Conservation (phyloP, 2,113 vertebrate genomes). For the Coreoperca whiteheadi region DNA sequence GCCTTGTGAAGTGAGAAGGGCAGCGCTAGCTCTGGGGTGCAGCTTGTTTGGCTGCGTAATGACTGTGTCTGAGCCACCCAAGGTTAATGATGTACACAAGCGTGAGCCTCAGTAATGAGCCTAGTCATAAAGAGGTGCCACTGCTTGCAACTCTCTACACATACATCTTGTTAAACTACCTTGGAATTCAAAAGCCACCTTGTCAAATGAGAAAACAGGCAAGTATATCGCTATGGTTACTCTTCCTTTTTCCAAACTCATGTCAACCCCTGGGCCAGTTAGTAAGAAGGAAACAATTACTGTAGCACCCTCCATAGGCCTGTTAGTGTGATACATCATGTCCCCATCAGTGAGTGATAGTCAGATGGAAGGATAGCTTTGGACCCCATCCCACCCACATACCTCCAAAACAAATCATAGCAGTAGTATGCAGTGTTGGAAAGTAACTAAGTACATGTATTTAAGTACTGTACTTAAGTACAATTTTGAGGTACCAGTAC, state of each 20-base stretch:
- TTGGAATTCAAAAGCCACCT: slow-evolving; percentile 52
- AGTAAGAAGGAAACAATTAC: slow-evolving; percentile 33
- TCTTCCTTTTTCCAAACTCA: slow-evolving; percentile 21
- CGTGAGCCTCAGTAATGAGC: slow-evolving; percentile 75
- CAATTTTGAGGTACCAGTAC: neutral
- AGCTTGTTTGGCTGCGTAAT: slow-evolving; percentile 79
- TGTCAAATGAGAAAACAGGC: slow-evolving; percentile 31
- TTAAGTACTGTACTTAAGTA: neutral
- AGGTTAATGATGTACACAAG: slow-evolving; percentile 86
- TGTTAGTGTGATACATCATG: slow-evolving; percentile 9
- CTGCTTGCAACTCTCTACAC: slow-evolving; percentile 53
- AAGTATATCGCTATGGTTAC: slow-evolving; percentile 59
- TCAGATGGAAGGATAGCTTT: neutral
- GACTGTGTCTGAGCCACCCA: slow-evolving; percentile 81
- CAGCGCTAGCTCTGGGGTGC: slow-evolving; percentile 76
- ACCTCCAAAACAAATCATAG: neutral
- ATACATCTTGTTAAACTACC: slow-evolving; percentile 64
- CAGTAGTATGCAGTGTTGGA: neutral
- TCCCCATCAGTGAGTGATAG: neutral
- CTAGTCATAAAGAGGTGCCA: slow-evolving; percentile 66
- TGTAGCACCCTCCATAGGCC: neutral
- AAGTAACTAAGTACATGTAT: neutral
- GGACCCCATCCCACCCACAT: neutral
- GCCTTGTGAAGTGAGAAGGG: slow-evolving; percentile 82
- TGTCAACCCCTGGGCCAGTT: neutral